Evolutionary conservation across 2,797 vertebrate species (phyloP), one percentile per base, ranked within the genome.

Genomic region (Acanthurus lineatus): DNA sequence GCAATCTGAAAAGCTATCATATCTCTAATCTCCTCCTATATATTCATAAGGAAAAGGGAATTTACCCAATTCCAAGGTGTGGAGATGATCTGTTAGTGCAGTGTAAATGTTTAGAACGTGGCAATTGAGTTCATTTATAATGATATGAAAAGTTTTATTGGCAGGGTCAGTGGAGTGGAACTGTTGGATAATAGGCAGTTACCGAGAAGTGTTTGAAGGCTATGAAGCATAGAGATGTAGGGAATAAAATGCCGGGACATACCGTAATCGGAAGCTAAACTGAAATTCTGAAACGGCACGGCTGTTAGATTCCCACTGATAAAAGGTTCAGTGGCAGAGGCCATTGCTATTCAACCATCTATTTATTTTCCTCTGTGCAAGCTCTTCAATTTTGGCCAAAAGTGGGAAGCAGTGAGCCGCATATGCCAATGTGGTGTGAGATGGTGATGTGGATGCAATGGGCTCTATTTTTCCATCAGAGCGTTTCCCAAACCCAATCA

Each of bases 141-240:
- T 98, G 97, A 97, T 99, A 99, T 99, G 98, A 99, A 99, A 99
- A 99, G 97, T 99, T 99, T 99, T 99, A 99, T 99, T 99, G 98
- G 98, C 97, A 97, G 97, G 97, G 97, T 97, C 97, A 96, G 96
- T 96, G 96, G 95, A 98, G 97, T 97, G 98, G 98, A 99, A 99
- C 98, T 97, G 95, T 96, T 88, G 95, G 97, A 97, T 99, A 99
- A 99, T 99, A 99, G 98, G 97, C 97, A 98, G 97, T 99, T 99
- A 97, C 97, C 96, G 96, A 97, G 96, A 97, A 98, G 97, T 97
- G 97, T 96, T 96, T 94, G 96, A 98, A 97, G 96, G 96, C 96
- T 96, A 94, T 96, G 97, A 97, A 97, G 97, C 94, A 94, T 97
- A 98, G 97, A 99, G 96, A 97, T 97, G 98, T 98, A 97, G 97